Base-by-base conservation (phyloP, 2,113 vertebrate genomes). In the Clarias gariepinus region DNA sequence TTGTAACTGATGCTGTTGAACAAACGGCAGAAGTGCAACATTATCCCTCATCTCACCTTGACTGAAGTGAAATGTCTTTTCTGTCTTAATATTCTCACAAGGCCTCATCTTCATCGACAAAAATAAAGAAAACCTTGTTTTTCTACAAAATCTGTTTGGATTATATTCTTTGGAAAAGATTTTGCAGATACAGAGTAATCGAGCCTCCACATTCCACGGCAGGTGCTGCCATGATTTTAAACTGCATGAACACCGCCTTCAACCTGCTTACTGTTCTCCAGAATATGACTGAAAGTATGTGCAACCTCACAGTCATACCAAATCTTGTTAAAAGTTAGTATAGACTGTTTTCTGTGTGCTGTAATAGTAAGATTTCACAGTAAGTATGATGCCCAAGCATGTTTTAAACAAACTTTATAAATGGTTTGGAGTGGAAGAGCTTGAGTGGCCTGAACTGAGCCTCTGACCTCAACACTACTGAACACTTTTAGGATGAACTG, bases 1-100 rank as follows among this genome's bases (percentile, higher is more conserved):
- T 80, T 80, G 53, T 33, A 80, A 80, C 77, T 21, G 55, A 80
- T 36, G 28, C 76, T 79, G 25, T 33, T 60, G 18, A 60, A 60
- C 71, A 23, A 23, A 10, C 33, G 12, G 19, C 11, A 47, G 47
- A 47, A 47, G 47, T 47, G 47, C 47, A 47, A 7, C 47, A 47
- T 47, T 47, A 47, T 47, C 47, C 18, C 33, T 71, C 33, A 71
- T 41, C 68, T 71, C 30, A 41, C 68, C 36, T 74, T 76, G 3
- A 76, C 53, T 11, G 53, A 78, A 19, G 10, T 80, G 18, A 80
- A 33, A 58, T 79, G 55, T 80, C 25, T 79, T 79, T 58, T 58
- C n/a, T 79, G 53, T 79, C 76, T 33, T 79, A n/a, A 77, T 53
- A 79, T 21, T 80, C 28, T 60, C 30, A 7, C 30, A 23, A 36